Evolutionary conservation across 2,113 vertebrate species (phyloP).

Genomic region (Alexandromys fortis): DNA sequence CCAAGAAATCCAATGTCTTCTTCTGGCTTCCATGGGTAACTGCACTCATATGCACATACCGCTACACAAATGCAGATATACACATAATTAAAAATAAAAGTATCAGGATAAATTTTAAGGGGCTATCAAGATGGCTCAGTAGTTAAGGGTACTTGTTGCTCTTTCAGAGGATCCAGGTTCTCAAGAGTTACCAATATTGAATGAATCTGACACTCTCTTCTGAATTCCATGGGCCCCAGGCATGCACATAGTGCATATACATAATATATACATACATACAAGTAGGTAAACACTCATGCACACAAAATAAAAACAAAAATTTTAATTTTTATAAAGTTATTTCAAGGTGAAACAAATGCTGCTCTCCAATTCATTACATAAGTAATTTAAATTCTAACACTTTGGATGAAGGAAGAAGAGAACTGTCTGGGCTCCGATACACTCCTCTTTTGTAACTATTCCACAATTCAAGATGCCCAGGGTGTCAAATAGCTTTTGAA

Average conservation of each 20-base stretch:
- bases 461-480: not conserved
- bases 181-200: not conserved
- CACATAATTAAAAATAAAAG: not conserved
- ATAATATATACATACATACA: not conserved
- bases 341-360: slow-evolving; percentile 44
- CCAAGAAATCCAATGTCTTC: not conserved
- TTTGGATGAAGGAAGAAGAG: not conserved
- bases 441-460: not conserved
- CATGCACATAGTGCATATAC: not conserved
- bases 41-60: not conserved
- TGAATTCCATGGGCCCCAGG: not conserved
- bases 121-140: not conserved
- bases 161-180: not conserved
- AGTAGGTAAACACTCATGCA: not conserved
- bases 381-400: slow-evolving; percentile 59
- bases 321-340: not conserved
- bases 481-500: not conserved
- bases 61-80: not conserved
- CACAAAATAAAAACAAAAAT: not conserved
- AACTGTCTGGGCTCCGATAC: slow-evolving; percentile 31
- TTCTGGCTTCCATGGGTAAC: not conserved
- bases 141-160: not conserved
- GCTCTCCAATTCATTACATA: not conserved
- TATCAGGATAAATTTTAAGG: no score
- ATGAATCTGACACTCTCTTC: not conserved